Evolutionary conservation across 2,113 vertebrate species (phyloP).

Genomic region (Sorex araneus): DNA sequence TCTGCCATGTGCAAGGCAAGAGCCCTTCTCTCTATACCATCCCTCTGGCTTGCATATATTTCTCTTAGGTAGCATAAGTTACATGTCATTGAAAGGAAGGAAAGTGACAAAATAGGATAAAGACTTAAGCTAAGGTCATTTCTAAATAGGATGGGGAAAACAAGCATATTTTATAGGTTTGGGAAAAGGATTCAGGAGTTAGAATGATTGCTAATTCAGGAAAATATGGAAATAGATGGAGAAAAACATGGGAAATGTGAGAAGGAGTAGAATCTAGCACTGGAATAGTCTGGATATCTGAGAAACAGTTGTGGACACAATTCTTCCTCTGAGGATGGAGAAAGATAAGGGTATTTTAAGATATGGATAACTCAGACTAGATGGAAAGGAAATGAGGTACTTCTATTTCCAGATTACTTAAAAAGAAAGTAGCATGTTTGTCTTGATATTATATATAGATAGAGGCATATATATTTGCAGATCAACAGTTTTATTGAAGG

Average conservation of each 20-base stretch:
- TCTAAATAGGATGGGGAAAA: slow-evolving; percentile 14
- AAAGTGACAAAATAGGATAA: slow-evolving; percentile 42
- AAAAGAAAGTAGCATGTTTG: slow-evolving; percentile 41
- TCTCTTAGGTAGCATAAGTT: background rate
- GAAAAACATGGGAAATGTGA: background rate
- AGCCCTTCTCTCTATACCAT: no score
- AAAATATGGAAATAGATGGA: slow-evolving; percentile 38
- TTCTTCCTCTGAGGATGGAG: slow-evolving; percentile 9
- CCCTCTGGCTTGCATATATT: background rate
- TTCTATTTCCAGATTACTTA: slow-evolving; percentile 42
- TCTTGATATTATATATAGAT: background rate
- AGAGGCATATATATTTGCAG: no score
- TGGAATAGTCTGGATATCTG: slow-evolving; percentile 3
- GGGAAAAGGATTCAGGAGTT: slow-evolving; percentile 23
- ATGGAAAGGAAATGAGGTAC: slow-evolving; percentile 51
- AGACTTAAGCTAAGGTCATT: slow-evolving; percentile 27
- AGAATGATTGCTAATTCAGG: background rate
- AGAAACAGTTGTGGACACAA: background rate
- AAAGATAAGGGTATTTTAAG: slow-evolving; percentile 10
- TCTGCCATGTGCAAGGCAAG: no score
- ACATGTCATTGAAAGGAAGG: slow-evolving; percentile 37
- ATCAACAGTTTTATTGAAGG: no score
- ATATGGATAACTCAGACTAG: slow-evolving; percentile 3
- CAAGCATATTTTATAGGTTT: slow-evolving; percentile 30
- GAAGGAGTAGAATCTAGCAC: background rate